Percentiles rank a stretch among this genome's conserved stretches.
These are phyloP conservation scores for Gila robusta DNA, from an alignment of 2,797 vertebrate genomes.

Conservation along the genomic window DNA sequence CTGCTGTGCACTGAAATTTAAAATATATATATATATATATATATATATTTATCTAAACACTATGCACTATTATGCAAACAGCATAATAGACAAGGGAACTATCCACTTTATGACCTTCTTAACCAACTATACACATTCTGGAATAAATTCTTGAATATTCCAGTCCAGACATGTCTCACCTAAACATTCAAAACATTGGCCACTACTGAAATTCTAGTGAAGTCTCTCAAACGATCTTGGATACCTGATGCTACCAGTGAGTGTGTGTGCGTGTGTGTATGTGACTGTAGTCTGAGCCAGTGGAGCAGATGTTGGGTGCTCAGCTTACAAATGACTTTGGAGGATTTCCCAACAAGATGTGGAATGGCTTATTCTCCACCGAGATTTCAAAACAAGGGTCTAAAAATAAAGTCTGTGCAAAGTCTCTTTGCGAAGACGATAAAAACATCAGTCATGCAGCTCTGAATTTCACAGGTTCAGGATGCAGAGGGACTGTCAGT, in stretches of 20 bases:
- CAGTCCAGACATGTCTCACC: slow-evolving; percentile 5
- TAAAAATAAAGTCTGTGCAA: slow-evolving; percentile 74
- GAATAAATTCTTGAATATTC: neutral
- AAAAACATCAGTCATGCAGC: slow-evolving; percentile 6
- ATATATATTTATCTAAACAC: neutral
- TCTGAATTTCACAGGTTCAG: neutral
- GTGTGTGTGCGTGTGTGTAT: slow-evolving; percentile 47
- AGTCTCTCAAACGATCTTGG: slow-evolving; percentile 12
- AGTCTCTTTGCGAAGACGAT: slow-evolving; percentile 31
- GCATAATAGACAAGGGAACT: neutral
- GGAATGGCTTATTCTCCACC: slow-evolving; percentile 69
- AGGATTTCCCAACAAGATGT: slow-evolving; percentile 79
- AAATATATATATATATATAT: no score
- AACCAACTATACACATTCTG: neutral
- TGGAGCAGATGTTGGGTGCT: slow-evolving; percentile 77
- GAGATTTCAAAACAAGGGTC: slow-evolving; percentile 77
- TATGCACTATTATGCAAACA: neutral
- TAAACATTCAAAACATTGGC: neutral
- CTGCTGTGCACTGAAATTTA: neutral
- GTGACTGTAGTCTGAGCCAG: slow-evolving; percentile 52
- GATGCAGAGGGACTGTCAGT: neutral
- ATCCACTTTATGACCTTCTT: neutral
- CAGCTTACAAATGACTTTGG: slow-evolving; percentile 75
- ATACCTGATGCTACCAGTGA: slow-evolving; percentile 65
- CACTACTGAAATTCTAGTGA: slow-evolving; percentile 24